phyloP scores from a whole-genome alignment of 2,113 vertebrate species.

The Xenus cinereus region DNA sequence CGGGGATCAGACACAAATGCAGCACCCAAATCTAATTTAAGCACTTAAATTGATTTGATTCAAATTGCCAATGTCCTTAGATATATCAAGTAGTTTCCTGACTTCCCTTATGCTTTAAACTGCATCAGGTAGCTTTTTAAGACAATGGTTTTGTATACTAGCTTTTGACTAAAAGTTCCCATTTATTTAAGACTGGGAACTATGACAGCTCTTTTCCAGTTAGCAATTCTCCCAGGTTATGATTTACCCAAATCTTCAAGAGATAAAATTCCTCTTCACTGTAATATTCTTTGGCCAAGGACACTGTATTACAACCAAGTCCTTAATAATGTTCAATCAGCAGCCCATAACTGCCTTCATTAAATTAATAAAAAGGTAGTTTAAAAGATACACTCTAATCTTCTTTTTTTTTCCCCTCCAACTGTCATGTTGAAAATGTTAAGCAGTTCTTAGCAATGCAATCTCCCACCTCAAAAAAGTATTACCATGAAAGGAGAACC shows the following conservation, averaged over 20 bases:
- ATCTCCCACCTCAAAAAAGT: background rate
- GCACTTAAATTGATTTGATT: background rate
- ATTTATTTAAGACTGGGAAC: background rate
- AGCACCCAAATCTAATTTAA: conserved; percentile 5
- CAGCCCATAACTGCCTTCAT: background rate
- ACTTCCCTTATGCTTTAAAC: background rate
- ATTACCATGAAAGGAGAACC: background rate
- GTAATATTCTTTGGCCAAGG: background rate
- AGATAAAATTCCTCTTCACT: background rate
- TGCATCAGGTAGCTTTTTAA: background rate
- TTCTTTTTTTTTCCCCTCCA: background rate
- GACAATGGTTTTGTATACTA: background rate
- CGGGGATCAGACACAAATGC: background rate
- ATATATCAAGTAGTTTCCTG: background rate
- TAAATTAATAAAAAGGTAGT: background rate
- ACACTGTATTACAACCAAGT: background rate
- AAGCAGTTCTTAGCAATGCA: background rate
- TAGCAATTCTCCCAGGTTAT: background rate
- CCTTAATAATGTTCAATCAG: background rate
- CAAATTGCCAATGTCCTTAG: background rate
- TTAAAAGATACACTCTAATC: background rate
- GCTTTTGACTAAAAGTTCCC: background rate
- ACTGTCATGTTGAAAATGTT: background rate
- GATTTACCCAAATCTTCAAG: background rate
- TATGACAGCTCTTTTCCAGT: background rate